phyloP scores from a whole-genome alignment of 1,140 invertebrate species.

The Pseudomyrmex cubaensis region DNA sequence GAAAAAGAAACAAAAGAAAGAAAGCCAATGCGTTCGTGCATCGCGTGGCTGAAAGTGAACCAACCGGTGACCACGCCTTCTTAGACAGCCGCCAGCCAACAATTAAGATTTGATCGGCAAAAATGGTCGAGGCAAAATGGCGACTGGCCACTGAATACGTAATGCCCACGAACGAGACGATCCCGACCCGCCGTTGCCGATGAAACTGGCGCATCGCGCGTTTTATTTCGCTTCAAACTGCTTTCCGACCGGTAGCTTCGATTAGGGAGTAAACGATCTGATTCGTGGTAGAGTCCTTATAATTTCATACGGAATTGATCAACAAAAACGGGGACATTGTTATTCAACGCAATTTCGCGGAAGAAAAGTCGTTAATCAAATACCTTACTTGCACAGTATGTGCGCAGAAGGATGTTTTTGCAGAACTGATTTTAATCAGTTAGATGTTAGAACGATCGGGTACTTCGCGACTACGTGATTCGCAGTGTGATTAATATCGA shows the following conservation, averaged over 20 bases:
- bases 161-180: slow-evolving; percentile 75
- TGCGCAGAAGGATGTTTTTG: not conserved
- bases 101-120: slow-evolving; percentile 86
- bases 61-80: slow-evolving; percentile 83
- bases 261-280: slow-evolving; percentile 55
- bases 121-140: slow-evolving; percentile 86
- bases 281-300: slow-evolving; percentile 5
- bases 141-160: slow-evolving; percentile 84
- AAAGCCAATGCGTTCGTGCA: slow-evolving; percentile 83
- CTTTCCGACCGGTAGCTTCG: slow-evolving; percentile 56
- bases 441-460: not conserved
- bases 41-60: slow-evolving; percentile 83
- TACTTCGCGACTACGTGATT: slow-evolving; percentile 10
- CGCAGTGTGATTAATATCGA: not conserved
- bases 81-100: slow-evolving; percentile 86
- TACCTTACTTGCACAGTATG: not conserved
- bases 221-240: slow-evolving; percentile 61
- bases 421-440: slow-evolving; percentile 3
- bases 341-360: slow-evolving; percentile 14
- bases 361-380: not conserved
- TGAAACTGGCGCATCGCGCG: slow-evolving; percentile 64
- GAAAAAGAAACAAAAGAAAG: slow-evolving; percentile 72
- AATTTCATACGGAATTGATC: slow-evolving; percentile 19
- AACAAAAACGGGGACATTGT: slow-evolving; percentile 33
- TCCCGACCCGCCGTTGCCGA: slow-evolving; percentile 48